Evolutionary conservation across 2,113 vertebrate species (phyloP).

Genomic region (Chrysochloris asiatica): DNA sequence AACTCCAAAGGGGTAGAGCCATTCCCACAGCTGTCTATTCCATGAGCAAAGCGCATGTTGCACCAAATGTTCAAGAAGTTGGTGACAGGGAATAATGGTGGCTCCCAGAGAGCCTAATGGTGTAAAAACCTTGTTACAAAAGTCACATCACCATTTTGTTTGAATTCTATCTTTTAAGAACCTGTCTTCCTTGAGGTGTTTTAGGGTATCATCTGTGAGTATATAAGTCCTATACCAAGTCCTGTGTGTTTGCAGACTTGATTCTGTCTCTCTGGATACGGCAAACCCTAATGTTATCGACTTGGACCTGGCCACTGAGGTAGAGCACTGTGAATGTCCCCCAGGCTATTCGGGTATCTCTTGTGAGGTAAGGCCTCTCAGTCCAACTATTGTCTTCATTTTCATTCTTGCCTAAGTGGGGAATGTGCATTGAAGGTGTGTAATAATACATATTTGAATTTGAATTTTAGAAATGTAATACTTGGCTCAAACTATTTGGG

Average conservation of each 20-base stretch:
- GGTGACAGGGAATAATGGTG: neutral
- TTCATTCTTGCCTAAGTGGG: neutral
- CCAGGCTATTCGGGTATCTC: conserved; percentile 94
- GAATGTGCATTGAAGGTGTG: no score
- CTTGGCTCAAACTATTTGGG: neutral
- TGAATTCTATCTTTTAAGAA: neutral
- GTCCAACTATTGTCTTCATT: neutral
- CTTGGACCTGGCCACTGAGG: conserved; percentile 83
- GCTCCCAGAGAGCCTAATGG: neutral
- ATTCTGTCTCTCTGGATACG: conserved; percentile 88
- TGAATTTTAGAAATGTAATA: neutral
- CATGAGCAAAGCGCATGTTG: fast-evolving
- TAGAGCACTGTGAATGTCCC: conserved; percentile 95
- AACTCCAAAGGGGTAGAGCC: neutral
- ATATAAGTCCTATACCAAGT: fast-evolving
- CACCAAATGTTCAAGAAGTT: neutral
- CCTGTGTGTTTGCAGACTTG: conserved; percentile 84
- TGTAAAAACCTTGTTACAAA: neutral
- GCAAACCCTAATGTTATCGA: conserved; percentile 84
- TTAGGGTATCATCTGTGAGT: neutral
- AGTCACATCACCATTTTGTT: neutral
- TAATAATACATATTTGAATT: neutral
- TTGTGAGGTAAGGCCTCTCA: conserved; percentile 90
- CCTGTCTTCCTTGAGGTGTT: neutral
- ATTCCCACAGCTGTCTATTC: neutral